Percentiles rank a stretch among this genome's conserved stretches.
Conservation (phyloP, 2,113 vertebrate genomes). For the Xiphophorus couchianus region DNA sequence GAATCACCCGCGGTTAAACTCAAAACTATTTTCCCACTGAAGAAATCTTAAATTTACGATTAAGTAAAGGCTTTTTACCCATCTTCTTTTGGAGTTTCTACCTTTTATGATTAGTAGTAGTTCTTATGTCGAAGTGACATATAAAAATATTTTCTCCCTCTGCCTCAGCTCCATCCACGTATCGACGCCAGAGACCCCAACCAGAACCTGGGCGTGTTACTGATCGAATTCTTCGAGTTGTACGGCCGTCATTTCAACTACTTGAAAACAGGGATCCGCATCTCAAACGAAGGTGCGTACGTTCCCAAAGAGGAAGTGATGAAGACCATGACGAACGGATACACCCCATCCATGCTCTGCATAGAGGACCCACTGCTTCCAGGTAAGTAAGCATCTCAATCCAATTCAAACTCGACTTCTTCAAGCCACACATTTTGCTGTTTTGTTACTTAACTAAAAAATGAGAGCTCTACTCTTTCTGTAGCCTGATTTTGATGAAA, state of each 20-base stretch:
- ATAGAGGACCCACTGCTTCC: slow-evolving; percentile 96
- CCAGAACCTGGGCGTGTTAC: slow-evolving; percentile 94
- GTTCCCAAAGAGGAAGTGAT: slow-evolving; percentile 97
- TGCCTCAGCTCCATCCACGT: slow-evolving; percentile 90
- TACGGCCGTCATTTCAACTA: slow-evolving; percentile 99
- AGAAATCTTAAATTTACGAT: too few relatives aligned
- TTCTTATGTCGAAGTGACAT: background rate
- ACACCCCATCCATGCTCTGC: slow-evolving; percentile 96
- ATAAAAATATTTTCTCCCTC: background rate
- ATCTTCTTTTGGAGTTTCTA: too few relatives aligned
- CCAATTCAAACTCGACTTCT: background rate
- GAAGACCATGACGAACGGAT: slow-evolving; percentile 94
- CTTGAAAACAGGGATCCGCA: slow-evolving; percentile 97
- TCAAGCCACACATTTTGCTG: too few relatives aligned
- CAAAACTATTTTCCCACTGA: too few relatives aligned
- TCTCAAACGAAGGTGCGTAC: slow-evolving; percentile 95
- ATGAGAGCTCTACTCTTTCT: too few relatives aligned
- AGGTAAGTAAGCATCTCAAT: slow-evolving; percentile 83
- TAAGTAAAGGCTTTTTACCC: too few relatives aligned
- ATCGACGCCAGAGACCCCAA: slow-evolving; percentile 91
- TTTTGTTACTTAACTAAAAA: too few relatives aligned
- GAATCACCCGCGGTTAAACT: too few relatives aligned
- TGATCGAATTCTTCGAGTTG: slow-evolving; percentile 99
- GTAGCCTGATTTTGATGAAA: too few relatives aligned
- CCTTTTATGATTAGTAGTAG: background rate